These are phyloP conservation scores for Microchirus variegatus DNA, from an alignment of 2,797 vertebrate genomes.

Conservation along the genomic window DNA sequence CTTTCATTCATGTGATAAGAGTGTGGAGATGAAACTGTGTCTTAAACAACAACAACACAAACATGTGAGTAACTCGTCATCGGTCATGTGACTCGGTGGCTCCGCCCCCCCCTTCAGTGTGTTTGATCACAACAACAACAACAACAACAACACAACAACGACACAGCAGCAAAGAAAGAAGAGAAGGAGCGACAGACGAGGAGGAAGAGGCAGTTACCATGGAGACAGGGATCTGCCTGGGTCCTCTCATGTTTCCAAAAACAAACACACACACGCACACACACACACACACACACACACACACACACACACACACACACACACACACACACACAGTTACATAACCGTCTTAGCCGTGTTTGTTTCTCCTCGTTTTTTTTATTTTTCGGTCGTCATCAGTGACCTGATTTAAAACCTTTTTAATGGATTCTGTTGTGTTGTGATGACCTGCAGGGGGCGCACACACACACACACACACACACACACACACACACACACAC, in stretches of 20 bases:
- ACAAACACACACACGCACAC: constrained; percentile 17
- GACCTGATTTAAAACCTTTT: too few species aligned
- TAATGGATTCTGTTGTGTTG: not conserved
- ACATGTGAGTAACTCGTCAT: too few species aligned
- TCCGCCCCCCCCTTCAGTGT: too few species aligned
- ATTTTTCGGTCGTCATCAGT: not conserved
- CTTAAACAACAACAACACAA: too few species aligned
- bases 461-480: not conserved
- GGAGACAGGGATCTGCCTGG: constrained; percentile 56
- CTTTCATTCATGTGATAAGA: too few species aligned
- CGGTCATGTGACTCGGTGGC: too few species aligned
- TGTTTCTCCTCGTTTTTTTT: not conserved
- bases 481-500: not conserved
- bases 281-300: constrained; percentile 17
- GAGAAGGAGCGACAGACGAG: constrained; percentile 36
- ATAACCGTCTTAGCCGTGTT: constrained; percentile 26
- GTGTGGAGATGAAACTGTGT: too few species aligned
- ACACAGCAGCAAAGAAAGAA: not conserved
- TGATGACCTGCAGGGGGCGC: not conserved
- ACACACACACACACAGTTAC: constrained; percentile 32
- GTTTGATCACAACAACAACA: too few species aligned
- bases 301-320: constrained; percentile 3
- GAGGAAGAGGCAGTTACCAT: constrained; percentile 71
- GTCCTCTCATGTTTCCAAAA: constrained; percentile 33
- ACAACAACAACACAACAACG: not conserved